phyloP scores from a whole-genome alignment of 1,140 invertebrate species.

The Drosophila elegans region DNA sequence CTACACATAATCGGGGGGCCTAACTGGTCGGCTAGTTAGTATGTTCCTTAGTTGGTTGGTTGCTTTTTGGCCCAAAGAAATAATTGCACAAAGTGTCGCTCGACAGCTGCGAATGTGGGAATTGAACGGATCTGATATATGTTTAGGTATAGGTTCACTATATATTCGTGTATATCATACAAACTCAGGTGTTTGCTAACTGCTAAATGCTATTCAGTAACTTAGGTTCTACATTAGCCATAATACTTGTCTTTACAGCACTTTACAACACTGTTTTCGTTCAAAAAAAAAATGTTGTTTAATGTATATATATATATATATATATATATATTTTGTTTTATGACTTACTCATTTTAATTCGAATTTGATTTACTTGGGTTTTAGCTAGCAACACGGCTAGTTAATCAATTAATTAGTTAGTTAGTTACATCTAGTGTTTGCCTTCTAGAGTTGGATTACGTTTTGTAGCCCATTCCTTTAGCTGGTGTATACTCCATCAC shows the following conservation, averaged over 20 bases:
- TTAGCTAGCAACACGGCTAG: constrained; percentile 23
- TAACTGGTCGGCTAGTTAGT: constrained; percentile 27
- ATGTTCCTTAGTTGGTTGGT: constrained; percentile 16
- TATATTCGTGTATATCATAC: constrained; percentile 47
- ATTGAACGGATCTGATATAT: constrained; percentile 51
- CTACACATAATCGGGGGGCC: constrained; percentile 35
- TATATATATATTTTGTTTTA: constrained; percentile 4
- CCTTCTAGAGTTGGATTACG: constrained; percentile 36
- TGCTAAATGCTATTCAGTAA: constrained; percentile 51
- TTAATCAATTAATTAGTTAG: constrained; percentile 19
- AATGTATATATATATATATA: constrained; percentile 1
- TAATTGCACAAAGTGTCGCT: constrained; percentile 59
- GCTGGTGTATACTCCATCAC: constrained; percentile 50
- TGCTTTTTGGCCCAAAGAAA: constrained; percentile 30
- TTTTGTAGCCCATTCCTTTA: constrained; percentile 39
- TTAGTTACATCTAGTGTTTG: constrained; percentile 51
- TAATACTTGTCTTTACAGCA: constrained; percentile 49
- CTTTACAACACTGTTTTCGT: constrained; percentile 26
- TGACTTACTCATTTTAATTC: constrained; percentile 20
- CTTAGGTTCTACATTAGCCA: constrained; percentile 45
- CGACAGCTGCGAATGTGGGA: constrained; percentile 50
- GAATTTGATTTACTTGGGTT: constrained; percentile 31
- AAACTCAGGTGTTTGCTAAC: constrained; percentile 50
- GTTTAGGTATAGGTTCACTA: constrained; percentile 22
- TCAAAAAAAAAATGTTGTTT: constrained; percentile 31